Base-by-base conservation (phyloP, 2,113 vertebrate species). In the Amphilophus citrinellus region DNA sequence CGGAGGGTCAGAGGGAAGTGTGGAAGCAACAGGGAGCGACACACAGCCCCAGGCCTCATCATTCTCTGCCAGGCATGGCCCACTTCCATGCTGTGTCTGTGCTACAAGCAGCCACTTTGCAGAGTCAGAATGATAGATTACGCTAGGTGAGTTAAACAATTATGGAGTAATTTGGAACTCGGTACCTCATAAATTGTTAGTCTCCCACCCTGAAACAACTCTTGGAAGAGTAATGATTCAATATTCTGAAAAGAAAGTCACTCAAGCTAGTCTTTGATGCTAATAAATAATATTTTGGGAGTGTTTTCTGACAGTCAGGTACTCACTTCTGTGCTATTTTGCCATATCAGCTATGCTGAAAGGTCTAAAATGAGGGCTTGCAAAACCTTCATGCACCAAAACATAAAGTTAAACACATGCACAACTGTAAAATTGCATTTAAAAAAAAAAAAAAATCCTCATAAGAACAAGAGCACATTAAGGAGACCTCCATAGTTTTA, bases 61-160 rank as follows among this genome's bases (percentile, higher is more conserved):
- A 62, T 65, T 93, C 92, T 92, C 82, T 91, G 92, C 84, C 91
- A 89, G 84, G 58, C 84, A 30, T 86, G 87, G 91, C 94, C 89
- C 89, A 84, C 88, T 91, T 95, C 89, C 90, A 91, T 68, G 79
- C 84, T 42, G 85, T 85, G 87, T 65, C 83, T 87, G 73, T 79
- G 84, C 79, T 84, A 53, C 76, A 47, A 61, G 39, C 80, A 80
- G 82, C 84, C 82, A 59, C 90, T 91, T 83, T 89, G 79, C 84
- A 65, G 61, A 94, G 93, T 93, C 95, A 91, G 79, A 79, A 93
- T 96, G 95, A 96, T 94, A 66, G 91, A 96, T 96, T 86, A 86
- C 71, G 0, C 88, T 17, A 87, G 92, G 90, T 86, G 90, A 92
- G 91, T 93, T 92, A 87, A 94, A 95, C 93, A 95, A 95, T 96